Conservation (phyloP, 92 coral and sea anemone species). For the Montipora capitata region DNA sequence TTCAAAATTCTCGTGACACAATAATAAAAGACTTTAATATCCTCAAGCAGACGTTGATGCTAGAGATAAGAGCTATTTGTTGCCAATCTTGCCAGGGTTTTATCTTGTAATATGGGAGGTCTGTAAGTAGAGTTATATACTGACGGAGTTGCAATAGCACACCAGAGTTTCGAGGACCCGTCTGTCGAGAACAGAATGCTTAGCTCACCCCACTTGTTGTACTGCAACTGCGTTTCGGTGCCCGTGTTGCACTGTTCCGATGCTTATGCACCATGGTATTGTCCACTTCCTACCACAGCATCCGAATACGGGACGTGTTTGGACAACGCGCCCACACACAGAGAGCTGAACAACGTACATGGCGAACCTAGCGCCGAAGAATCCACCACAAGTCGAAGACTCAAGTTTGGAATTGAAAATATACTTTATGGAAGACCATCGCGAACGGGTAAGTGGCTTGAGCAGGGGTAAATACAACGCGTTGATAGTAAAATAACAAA, state of each 20-base stretch:
- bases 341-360: slow-evolving; percentile 19
- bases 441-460: slow-evolving; percentile 49
- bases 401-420: slow-evolving; percentile 91
- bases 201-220: slow-evolving; percentile 46
- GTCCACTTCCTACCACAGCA: slow-evolving; percentile 14
- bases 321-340: slow-evolving; percentile 37
- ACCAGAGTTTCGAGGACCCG: background rate
- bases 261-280: slow-evolving; percentile 56
- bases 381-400: slow-evolving; percentile 52
- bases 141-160: slow-evolving; percentile 21
- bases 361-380: slow-evolving; percentile 10
- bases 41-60: slow-evolving; percentile 85
- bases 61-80: slow-evolving; percentile 81
- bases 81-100: slow-evolving; percentile 82
- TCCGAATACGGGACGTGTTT: slow-evolving; percentile 31
- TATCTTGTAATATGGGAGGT: slow-evolving; percentile 84
- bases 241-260: slow-evolving; percentile 43
- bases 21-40: slow-evolving; percentile 66
- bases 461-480: background rate
- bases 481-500: background rate
- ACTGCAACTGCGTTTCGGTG: slow-evolving; percentile 54
- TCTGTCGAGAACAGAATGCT: slow-evolving; percentile 31
- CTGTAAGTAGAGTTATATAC: slow-evolving; percentile 68
- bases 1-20: slow-evolving; percentile 71
- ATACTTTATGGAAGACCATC: slow-evolving; percentile 67